Evolutionary conservation across 2,113 vertebrate genomes (phyloP).

Genomic region (human): GRCh38 chr9:124000501-124001000

Average conservation of each 20-base stretch:
- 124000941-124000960: neutral
- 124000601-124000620: neutral
- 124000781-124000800: neutral
- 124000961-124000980: slow-evolving; percentile 22
- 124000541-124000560: neutral
- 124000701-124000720: slow-evolving; percentile 24
- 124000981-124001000: slow-evolving; percentile 53
- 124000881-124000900: slow-evolving; percentile 10
- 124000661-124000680: neutral
- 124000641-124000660: neutral
- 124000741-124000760: neutral
- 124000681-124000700: neutral
- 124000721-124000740: neutral
- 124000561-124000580: neutral
- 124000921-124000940: neutral
- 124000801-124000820: neutral
- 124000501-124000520: slow-evolving; percentile 37
- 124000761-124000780: neutral
- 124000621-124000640: neutral
- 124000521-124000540: slow-evolving; percentile 64
- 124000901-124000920: neutral
- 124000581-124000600: neutral
- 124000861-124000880: neutral
- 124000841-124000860: neutral
- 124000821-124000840: neutral